A percentile compares a stretch with the other conserved stretches of the same genome.
phyloP scores from a whole-genome alignment of 2,113 vertebrate species.

The Toxotes chatareus region DNA sequence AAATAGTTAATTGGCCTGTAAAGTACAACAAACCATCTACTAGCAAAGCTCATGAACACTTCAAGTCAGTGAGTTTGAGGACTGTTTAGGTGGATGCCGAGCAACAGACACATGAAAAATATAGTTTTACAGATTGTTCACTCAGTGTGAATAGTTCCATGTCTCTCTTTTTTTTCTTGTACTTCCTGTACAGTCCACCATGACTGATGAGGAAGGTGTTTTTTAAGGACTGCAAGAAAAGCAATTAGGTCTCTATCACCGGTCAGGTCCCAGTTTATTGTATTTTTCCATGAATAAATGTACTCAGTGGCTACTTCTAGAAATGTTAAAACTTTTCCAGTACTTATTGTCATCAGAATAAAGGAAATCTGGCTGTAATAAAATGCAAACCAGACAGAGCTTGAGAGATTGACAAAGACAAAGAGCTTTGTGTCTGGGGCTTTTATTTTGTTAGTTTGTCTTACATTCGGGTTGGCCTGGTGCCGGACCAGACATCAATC shows the following conservation, averaged over 20 bases:
- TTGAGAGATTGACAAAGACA: conserved; percentile 40
- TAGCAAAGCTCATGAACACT: not conserved
- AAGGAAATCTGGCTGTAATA: conserved; percentile 19
- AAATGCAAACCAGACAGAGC: conserved; percentile 43
- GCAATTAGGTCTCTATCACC: conserved; percentile 44
- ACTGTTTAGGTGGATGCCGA: conserved; percentile 48
- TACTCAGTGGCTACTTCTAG: conserved; percentile 17
- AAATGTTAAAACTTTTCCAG: conserved; percentile 30
- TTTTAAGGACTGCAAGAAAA: conserved; percentile 24
- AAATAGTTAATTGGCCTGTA: conserved; percentile 36
- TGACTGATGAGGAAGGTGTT: conserved; percentile 21
- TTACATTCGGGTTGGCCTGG: conserved; percentile 76
- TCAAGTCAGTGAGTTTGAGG: not conserved
- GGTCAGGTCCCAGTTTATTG: conserved; percentile 33
- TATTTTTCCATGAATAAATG: conserved; percentile 56
- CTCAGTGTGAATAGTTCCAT: conserved; percentile 6
- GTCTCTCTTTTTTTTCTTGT: not conserved
- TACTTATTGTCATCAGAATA: conserved; percentile 26
- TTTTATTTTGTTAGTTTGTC: conserved; percentile 71
- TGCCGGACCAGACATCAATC: conserved; percentile 69
- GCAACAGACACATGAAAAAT: conserved; percentile 43
- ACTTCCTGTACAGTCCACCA: not conserved
- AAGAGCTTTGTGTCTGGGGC: conserved; percentile 34
- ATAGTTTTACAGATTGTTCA: conserved; percentile 20
- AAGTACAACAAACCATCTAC: conserved; percentile 34